Base-by-base conservation (phyloP, 30 jellyfish, hydroid and myxozoan genomes). In the Aurelia aurita complex sp. Pacific region DNA sequence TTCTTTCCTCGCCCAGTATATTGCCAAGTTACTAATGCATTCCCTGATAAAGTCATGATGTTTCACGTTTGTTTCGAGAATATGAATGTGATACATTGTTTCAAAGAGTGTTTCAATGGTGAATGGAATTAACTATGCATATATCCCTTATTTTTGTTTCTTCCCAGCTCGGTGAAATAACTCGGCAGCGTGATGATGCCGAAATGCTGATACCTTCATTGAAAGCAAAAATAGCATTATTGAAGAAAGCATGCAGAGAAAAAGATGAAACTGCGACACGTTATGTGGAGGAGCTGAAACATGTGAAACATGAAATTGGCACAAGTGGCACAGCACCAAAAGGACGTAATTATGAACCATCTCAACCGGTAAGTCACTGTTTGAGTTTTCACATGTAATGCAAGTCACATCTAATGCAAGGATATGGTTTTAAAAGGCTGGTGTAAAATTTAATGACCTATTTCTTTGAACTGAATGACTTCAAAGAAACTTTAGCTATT, bases 161-260 rank as follows among this genome's bases (percentile, higher is more conserved):
- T 52, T 6, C 16, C 34, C 69, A 86, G 98, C 96, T 92, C 23
- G 90, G 95, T 40, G 98, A 92, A 63, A 84, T 92, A 4, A 92
- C 98, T 50, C 62, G 97, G 69, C 98, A 92, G 74, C 90, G 98
- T 42, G 98, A 92, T 73, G 98, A 92, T 76, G 97, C 97, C 7
- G 98, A 92, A 55, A 87, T 92, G 96, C 83, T 92, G 60, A 88
- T 92, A 16, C 98, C 95, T 0, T 87, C 98, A 2, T 79, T 80
- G 74, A 92, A 92, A 72, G 92, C 97, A n/a, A 92, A 92, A 61
- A 85, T 88, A 3, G 92, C 85, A 53, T 54, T 78, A 70, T 76
- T 92, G 63, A 92, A 92, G 78, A 92, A 82, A 66, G 85, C 94
- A 15, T 77, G 95, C 89, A 85, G 95, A 19, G 97, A 87, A 51